Evolutionary conservation across 2,797 vertebrate genomes (phyloP), one percentile per base, ranked within the genome.

Genomic region (Pseudochaenichthys georgianus): DNA sequence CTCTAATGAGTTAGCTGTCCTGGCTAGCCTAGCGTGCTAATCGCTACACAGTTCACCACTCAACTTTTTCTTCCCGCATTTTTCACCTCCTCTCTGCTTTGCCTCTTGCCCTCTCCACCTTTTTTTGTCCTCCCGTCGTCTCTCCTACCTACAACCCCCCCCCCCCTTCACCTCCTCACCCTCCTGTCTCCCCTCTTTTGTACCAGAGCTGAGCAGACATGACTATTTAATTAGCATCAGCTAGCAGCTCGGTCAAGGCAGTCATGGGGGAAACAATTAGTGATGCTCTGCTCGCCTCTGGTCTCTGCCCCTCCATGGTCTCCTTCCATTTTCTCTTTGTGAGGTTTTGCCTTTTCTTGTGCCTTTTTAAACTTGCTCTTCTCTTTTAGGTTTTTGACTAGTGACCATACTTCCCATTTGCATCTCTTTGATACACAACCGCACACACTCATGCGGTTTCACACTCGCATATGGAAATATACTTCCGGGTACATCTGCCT

Each of bases 11-110:
- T 82, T 79, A 71, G 71, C 89, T 73, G 88, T 83, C 75, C 87
- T 88, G 88, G 82, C 73, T 89, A 93, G 89, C 88, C 88, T 92
- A 87, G 86, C 90, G 88, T 92, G 81, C 87, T 92, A 93, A 93
- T 84, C 78, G 76, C 9, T 59, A 94, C 94, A 95, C 50, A 80
- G 83, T 82, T 88, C 84, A 77, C 87, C 93, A 94, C 94, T 94
- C 90, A 66, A 55, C 62, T 45, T 73, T 58, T 68, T n/a, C 48
- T 17, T 23, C 28, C 23, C 17, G 21, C 65, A 6, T 15, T 72
- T 72, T 17, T 0, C 28, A 9, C n/a, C 47, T 9, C 15, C 50
- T 50, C 62, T 16, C 62, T 16, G 1, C 55, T 15, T 59, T 60
- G 70, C 57, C n/a, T 41, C 69, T 51, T 67, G 74, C 82, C 34